Evolutionary conservation across 92 coral and sea anemone species (phyloP).

Genomic region (Isaurus tuberculatus): DNA sequence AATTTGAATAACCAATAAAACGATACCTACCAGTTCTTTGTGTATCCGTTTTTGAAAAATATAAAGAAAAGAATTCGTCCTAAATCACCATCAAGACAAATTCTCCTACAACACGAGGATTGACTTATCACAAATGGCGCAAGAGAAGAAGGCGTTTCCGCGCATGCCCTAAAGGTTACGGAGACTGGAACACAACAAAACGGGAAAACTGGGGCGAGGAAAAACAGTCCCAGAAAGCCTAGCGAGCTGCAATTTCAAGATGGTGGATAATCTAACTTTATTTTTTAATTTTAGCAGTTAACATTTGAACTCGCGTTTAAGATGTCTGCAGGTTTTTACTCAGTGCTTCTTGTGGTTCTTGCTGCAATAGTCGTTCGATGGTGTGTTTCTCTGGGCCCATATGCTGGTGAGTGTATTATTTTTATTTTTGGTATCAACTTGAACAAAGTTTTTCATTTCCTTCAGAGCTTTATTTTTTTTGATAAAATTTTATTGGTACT

Average conservation of each 20-base stretch:
- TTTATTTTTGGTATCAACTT: too few relatives aligned
- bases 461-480: too few relatives aligned
- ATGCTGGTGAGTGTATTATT: slow-evolving; percentile 74
- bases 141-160: slow-evolving; percentile 62
- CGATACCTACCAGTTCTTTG: slow-evolving; percentile 61
- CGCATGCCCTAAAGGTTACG: slow-evolving; percentile 77
- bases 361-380: slow-evolving; percentile 82
- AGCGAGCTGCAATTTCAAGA: slow-evolving; percentile 17
- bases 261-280: neutral
- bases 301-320: neutral
- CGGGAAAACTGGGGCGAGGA: slow-evolving; percentile 13
- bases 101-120: slow-evolving; percentile 92
- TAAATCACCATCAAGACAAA: slow-evolving; percentile 84
- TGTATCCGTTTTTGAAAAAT: slow-evolving; percentile 31
- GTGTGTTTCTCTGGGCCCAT: slow-evolving; percentile 90
- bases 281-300: neutral
- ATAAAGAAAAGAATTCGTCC: slow-evolving; percentile 51
- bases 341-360: slow-evolving; percentile 72
- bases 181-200: slow-evolving; percentile 16
- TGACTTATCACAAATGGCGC: slow-evolving; percentile 89
- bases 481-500: too few relatives aligned
- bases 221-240: neutral
- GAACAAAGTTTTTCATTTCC: too few relatives aligned
- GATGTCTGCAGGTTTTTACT: slow-evolving; percentile 88
- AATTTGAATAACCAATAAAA: neutral